Base-by-base conservation (phyloP, 2,888 invertebrate genomes). In the Noctua fimbriata region DNA sequence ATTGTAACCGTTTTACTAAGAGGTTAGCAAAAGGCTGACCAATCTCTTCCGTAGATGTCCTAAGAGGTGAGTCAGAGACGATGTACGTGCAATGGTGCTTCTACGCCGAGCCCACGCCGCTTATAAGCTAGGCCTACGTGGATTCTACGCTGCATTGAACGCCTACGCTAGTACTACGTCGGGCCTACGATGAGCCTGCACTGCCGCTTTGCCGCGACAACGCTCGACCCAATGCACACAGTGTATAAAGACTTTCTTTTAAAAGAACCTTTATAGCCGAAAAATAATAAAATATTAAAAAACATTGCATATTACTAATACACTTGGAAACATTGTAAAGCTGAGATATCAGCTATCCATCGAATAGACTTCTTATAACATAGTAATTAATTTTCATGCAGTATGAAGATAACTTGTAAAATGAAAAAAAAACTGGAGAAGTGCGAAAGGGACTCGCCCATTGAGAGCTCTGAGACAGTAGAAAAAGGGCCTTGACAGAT, bases 11-110 rank as follows among this genome's bases (percentile, higher is more conserved):
- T 47, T 78, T 72, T 52, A 63, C 67, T 72, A 78, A 72, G 60
- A 69, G 21, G 58, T 21, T 47, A 55, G 32, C 28, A 81, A 49
- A 52, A 76, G 44, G 28, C 58, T 71, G 52, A 63, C 58, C 49
- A 76, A 70, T 78, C 44, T 58, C 41, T 77, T 83, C 55, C 77
- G 44, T 41, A 58, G 16, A 77, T 77, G 41, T 70, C 55, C 41
- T 58, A 83, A 83, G 67, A 69, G 18, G 36, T 52, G 24, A 79
- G 21, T 65, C 55, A 2, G n/a, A 55, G 49, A 81, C 16, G 24
- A 67, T 18, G 18, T 21, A 44, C 44, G 16, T 41, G 16, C 36
- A 81, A 32, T 41, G 9, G 9, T 24, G 21, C 32, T 9, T n/a
- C 18, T 44, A 44, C 44, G n/a, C n/a, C 9, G n/a, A 44, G 9